Evolutionary conservation across 1,140 invertebrate species (phyloP).

Genomic region (Oedothorax gibbosus): DNA sequence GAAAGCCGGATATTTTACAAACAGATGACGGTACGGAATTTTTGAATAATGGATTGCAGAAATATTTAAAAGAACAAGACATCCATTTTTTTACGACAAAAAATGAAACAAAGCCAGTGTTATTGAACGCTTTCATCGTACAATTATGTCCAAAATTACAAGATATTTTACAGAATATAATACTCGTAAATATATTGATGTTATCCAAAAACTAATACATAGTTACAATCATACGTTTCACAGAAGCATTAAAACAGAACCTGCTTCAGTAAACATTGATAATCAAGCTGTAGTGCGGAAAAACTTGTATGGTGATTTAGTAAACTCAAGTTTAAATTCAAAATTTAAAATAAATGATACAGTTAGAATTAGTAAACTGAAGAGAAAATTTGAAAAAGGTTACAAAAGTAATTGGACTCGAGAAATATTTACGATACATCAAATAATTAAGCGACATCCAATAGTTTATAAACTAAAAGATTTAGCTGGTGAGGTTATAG

Average conservation of each 20-base stretch:
- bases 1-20: not conserved
- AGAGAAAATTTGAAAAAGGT: not conserved
- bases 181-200: not conserved
- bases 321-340: not conserved
- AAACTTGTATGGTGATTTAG: not conserved
- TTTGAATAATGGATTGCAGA: not conserved
- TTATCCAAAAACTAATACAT: not conserved
- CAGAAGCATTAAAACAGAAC: slow-evolving; percentile 10
- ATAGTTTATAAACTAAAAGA: slow-evolving; percentile 25
- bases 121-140: not conserved
- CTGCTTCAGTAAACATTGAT: not conserved
- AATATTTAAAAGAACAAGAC: not conserved
- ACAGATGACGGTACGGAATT: slow-evolving; percentile 16
- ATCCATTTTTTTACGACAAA: not conserved
- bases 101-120: slow-evolving; percentile 22
- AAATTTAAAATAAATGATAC: not conserved
- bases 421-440: not conserved
- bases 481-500: not conserved
- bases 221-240: slow-evolving; percentile 16
- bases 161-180: slow-evolving; percentile 2
- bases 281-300: not conserved
- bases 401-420: not conserved
- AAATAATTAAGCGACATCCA: not conserved
- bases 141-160: not conserved
- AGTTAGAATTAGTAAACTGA: not conserved